These are phyloP conservation scores for Sympetrum striolatum DNA, from an alignment of 2,888 invertebrate genomes.

Conservation along the genomic window DNA sequence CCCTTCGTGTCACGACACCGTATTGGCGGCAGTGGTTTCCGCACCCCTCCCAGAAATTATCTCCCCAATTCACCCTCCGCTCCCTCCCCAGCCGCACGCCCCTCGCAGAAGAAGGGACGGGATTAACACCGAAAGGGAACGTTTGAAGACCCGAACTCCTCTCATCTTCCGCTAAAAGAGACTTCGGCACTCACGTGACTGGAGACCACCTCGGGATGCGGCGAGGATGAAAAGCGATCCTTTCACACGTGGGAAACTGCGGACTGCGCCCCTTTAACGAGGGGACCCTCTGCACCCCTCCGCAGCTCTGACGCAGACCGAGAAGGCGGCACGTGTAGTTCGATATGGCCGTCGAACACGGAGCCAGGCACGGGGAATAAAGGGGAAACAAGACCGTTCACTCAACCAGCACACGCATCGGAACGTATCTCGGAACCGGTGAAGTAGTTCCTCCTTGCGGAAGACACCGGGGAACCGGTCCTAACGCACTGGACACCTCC, in stretches of 20 bases:
- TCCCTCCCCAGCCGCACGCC: neutral
- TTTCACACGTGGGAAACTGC: neutral
- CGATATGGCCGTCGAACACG: neutral
- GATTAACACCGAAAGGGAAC: neutral
- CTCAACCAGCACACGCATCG: neutral
- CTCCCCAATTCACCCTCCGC: neutral
- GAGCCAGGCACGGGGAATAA: neutral
- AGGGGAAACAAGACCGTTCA: neutral
- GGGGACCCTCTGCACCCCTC: neutral
- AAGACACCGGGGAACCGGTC: neutral
- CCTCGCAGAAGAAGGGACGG: neutral
- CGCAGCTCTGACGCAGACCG: neutral
- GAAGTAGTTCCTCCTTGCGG: neutral
- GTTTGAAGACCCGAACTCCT: neutral
- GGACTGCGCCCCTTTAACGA: neutral
- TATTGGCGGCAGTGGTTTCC: neutral
- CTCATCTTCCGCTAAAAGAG: neutral
- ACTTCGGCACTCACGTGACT: neutral
- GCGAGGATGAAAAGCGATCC: neutral
- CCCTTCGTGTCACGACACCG: too few species aligned
- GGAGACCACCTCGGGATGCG: neutral
- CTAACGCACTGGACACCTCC: neutral
- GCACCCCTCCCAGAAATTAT: neutral
- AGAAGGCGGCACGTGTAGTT: neutral
- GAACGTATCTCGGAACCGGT: neutral